Conservation (phyloP, 2,888 invertebrate genomes). For the Sarcophaga subvicina region DNA sequence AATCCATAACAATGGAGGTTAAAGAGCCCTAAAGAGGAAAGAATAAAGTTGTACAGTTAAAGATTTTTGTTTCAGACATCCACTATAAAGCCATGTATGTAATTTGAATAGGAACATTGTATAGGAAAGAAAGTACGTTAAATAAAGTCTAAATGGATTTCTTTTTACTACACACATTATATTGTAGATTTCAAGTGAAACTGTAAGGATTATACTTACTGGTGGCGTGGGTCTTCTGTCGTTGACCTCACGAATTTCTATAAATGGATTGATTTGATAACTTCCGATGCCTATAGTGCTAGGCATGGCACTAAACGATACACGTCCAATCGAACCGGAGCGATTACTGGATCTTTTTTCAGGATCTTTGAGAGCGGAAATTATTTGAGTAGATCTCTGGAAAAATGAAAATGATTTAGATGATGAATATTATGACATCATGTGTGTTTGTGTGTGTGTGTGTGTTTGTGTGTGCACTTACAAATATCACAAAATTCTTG, state of each 20-base stretch:
- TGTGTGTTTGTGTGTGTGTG: neutral
- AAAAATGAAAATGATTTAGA: slow-evolving; percentile 14
- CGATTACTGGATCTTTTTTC: neutral
- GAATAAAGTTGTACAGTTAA: neutral
- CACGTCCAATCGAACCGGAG: slow-evolving; percentile 58
- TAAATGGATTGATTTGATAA: slow-evolving; percentile 77
- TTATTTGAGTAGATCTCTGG: slow-evolving; percentile 78
- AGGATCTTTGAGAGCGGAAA: slow-evolving; percentile 72
- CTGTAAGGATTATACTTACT: slow-evolving; percentile 67
- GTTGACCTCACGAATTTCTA: slow-evolving; percentile 74
- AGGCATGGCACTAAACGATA: slow-evolving; percentile 76
- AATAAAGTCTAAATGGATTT: too few species aligned
- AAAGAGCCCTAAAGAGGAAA: slow-evolving; percentile 76
- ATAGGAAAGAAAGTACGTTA: too few species aligned
- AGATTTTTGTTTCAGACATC: neutral
- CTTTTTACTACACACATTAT: neutral
- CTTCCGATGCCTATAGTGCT: slow-evolving; percentile 78
- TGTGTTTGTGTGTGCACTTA: slow-evolving; percentile 68
- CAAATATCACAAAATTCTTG: slow-evolving; percentile 76
- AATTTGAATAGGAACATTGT: too few species aligned
- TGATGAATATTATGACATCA: neutral
- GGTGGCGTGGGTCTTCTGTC: slow-evolving; percentile 78
- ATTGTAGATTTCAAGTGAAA: too few species aligned
- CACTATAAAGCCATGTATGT: neutral
- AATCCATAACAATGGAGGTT: slow-evolving; percentile 76